Conservation (phyloP, 2,888 invertebrate species). For the Synanthedon andrenaeformis region DNA sequence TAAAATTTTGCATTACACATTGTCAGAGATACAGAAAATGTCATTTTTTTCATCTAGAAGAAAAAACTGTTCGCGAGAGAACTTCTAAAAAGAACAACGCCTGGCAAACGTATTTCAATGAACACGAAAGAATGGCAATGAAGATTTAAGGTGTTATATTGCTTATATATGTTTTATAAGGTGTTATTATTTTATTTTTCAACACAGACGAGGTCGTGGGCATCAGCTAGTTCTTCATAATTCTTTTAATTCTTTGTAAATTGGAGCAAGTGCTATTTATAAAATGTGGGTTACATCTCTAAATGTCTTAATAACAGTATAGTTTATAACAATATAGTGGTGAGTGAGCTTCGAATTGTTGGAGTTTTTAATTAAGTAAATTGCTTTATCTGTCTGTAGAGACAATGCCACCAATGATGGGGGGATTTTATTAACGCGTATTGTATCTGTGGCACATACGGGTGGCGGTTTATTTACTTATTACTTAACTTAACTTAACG, state of each 20-base stretch:
- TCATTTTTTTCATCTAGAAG: too few species aligned
- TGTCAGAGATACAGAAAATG: too few species aligned
- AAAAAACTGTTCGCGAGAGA: too few species aligned
- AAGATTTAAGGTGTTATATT: too few species aligned
- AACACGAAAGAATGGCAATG: too few species aligned
- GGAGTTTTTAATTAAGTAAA: slow-evolving; percentile 65
- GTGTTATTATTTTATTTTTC: too few species aligned
- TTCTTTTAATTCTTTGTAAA: not conserved
- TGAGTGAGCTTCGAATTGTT: slow-evolving; percentile 25
- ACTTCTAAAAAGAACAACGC: too few species aligned
- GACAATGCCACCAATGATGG: slow-evolving; percentile 53
- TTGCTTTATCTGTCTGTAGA: slow-evolving; percentile 59
- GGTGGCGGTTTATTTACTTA: slow-evolving; percentile 44
- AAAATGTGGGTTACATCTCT: slow-evolving; percentile 3
- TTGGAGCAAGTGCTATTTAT: not conserved
- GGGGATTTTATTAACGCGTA: slow-evolving; percentile 24
- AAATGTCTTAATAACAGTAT: slow-evolving; percentile 43
- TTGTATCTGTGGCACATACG: slow-evolving; percentile 47
- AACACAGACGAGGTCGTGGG: too few species aligned
- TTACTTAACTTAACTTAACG: slow-evolving; percentile 33
- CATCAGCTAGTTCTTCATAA: too few species aligned
- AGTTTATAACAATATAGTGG: slow-evolving; percentile 43
- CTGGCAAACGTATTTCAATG: too few species aligned
- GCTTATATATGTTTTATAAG: too few species aligned
- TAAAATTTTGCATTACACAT: too few species aligned